These are phyloP conservation scores for Morinoia aosen DNA, from an alignment of 2,888 invertebrate species.

Conservation along the genomic window DNA sequence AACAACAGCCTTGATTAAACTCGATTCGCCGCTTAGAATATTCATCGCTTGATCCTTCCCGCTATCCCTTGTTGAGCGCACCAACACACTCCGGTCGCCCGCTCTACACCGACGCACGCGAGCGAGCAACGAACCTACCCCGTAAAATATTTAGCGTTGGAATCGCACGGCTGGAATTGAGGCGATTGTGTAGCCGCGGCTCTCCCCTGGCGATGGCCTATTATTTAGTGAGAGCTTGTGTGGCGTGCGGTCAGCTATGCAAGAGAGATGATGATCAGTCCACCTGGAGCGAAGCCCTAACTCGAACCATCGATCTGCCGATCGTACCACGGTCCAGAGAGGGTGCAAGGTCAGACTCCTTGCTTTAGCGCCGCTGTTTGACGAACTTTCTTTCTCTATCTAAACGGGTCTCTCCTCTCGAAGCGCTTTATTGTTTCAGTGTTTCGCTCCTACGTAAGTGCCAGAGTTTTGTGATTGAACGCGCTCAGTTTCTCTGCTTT, in stretches of 20 bases:
- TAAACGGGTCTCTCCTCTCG: background rate
- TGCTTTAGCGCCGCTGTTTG: background rate
- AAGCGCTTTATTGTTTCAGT: background rate
- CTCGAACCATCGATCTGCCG: slow-evolving; percentile 28
- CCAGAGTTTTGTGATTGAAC: background rate
- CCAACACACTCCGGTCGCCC: background rate
- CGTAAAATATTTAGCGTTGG: background rate
- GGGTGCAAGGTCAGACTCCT: slow-evolving; percentile 1
- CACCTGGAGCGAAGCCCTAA: slow-evolving; percentile 27
- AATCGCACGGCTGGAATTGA: background rate
- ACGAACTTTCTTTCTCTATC: slow-evolving; percentile 14
- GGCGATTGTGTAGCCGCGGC: background rate
- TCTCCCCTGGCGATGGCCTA: slow-evolving; percentile 1
- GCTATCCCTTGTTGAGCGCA: background rate
- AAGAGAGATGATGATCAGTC: slow-evolving; percentile 49
- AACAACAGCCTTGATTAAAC: background rate
- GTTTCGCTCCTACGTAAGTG: background rate
- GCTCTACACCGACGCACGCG: background rate
- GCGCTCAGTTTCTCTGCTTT: background rate
- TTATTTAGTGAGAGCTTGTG: slow-evolving; percentile 32
- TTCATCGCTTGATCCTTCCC: background rate
- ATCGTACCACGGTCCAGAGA: background rate
- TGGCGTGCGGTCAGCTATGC: slow-evolving; percentile 50
- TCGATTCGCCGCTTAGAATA: too few species aligned
- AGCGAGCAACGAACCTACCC: background rate